Evolutionary conservation across 2,888 invertebrate genomes (phyloP).

Genomic region (Eupithecia pulchellata): DNA sequence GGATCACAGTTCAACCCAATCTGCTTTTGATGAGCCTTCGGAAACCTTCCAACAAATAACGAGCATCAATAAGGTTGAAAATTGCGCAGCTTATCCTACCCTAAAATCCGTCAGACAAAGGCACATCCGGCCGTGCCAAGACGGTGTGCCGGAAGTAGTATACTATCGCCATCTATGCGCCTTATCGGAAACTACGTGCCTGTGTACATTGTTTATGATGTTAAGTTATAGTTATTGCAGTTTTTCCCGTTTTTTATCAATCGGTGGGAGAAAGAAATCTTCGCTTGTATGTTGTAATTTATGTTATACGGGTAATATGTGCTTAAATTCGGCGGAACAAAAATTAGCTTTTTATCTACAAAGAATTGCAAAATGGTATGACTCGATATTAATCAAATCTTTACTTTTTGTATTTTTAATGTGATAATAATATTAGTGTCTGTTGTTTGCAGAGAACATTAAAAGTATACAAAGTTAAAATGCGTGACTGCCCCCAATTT

Average conservation of each 20-base stretch:
- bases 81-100: conserved; percentile 40
- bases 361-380: background rate
- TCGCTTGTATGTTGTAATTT: background rate
- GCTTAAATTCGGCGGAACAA: background rate
- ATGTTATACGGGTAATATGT: background rate
- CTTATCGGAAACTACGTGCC: conserved; percentile 48
- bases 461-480: background rate
- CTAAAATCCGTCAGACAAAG: conserved; percentile 62
- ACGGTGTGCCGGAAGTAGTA: conserved; percentile 60
- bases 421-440: background rate
- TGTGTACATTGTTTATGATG: conserved; percentile 40
- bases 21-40: conserved; percentile 42
- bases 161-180: conserved; percentile 59
- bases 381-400: too few relatives aligned
- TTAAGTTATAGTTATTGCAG: conserved; percentile 34
- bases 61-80: conserved; percentile 39
- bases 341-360: background rate
- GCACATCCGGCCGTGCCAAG: conserved; percentile 65
- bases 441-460: background rate
- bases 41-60: conserved; percentile 37
- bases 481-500: conserved; percentile 23
- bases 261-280: background rate
- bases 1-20: conserved; percentile 27
- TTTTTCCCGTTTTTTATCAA: conserved; percentile 16
- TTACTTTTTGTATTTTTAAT: background rate